These are phyloP conservation scores for Acrobasis suavella DNA, from an alignment of 2,888 invertebrate species.

Conservation along the genomic window DNA sequence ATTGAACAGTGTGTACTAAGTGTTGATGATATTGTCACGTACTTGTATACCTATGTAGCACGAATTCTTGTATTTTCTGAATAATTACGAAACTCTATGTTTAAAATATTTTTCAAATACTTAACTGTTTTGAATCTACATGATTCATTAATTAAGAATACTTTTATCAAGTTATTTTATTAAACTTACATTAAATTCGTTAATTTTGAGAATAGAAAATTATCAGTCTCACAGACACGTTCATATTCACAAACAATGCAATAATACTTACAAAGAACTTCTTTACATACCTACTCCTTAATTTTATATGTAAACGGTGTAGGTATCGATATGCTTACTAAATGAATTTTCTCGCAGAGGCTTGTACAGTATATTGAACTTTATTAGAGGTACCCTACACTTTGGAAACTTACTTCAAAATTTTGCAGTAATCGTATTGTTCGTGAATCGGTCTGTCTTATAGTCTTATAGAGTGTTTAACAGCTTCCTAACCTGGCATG, in stretches of 20 bases:
- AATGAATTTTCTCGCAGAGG: too few relatives aligned
- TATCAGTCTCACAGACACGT: not conserved
- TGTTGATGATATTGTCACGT: constrained; percentile 24
- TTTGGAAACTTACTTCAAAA: not conserved
- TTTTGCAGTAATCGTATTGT: not conserved
- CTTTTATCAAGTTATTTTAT: not conserved
- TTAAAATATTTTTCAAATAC: constrained; percentile 4
- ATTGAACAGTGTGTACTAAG: constrained; percentile 30
- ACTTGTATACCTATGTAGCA: not conserved
- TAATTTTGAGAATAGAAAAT: not conserved
- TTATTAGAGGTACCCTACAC: too few relatives aligned
- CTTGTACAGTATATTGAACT: too few relatives aligned
- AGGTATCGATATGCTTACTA: not conserved
- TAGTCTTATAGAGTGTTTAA: constrained; percentile 47
- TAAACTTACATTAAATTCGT: not conserved
- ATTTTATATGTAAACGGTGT: not conserved
- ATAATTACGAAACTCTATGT: not conserved
- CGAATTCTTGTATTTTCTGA: not conserved
- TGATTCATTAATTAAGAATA: not conserved
- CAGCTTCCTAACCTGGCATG: constrained; percentile 79
- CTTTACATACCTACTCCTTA: not conserved
- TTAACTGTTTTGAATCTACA: not conserved
- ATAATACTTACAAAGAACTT: not conserved
- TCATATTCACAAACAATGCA: constrained; percentile 12
- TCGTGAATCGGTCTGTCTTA: constrained; percentile 11